Base-by-base conservation (phyloP, 2,888 invertebrate species). In the Eilema griseolum region DNA sequence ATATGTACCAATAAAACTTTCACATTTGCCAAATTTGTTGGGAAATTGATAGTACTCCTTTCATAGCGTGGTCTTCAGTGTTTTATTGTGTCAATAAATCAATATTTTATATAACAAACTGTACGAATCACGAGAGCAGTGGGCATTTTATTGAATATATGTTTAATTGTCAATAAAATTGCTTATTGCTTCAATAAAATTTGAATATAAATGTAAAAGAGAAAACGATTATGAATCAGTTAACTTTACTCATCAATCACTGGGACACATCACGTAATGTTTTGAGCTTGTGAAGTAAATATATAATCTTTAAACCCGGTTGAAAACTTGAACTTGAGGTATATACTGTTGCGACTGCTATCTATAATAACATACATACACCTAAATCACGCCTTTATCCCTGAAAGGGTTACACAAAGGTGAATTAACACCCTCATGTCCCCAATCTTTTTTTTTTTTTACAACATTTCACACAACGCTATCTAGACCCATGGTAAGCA, bases 141-240 rank as follows among this genome's bases (percentile, higher is more conserved):
- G 52, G 52, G n/a, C 2, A 52, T 52, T 52, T 52, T 52, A 52
- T 52, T 52, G n/a, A 52, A 52, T 20, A 52, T 20, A 52, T n/a
- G 52, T 52, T 52, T 52, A 52, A 52, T 52, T 52, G 52, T n/a
- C 52, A 52, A 52, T 52, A 52, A 52, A 52, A 52, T n/a, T 20
- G 7, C 8, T 52, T 52, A 52, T 52, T 52, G n/a, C 52, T 1
- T 16, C 10, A 52, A n/a, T 52, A 20, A 52, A 46, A 46, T 46
- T n/a, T n/a, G 52, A 52, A 52, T 52, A 52, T 52, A n/a, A 52
- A 52, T 52, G 52, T 2, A 52, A 52, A 52, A 52, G 52, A 52
- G 52, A 52, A 52, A 52, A n/a, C 7, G 1, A n/a, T 52, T 52
- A 10, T 52, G 10, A 52, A 52, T n/a, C 52, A 20, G 46, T 46